These are phyloP conservation scores for Percopsis omiscomaycus DNA, from an alignment of 2,797 vertebrate genomes.

Conservation along the genomic window DNA sequence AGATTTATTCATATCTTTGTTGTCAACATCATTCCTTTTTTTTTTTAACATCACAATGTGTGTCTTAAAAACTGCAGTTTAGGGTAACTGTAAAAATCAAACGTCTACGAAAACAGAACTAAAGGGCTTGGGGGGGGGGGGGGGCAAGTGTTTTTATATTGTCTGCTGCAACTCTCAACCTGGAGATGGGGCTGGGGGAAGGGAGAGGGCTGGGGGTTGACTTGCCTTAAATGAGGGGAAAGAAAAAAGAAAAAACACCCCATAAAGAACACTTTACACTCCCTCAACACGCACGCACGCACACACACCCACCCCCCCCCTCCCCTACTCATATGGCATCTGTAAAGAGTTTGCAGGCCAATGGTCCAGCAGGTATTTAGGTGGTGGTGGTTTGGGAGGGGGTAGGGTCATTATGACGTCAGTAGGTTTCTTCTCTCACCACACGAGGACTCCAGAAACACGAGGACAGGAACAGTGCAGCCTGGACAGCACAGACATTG, in stretches of 20 bases:
- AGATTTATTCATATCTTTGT: constrained; percentile 66
- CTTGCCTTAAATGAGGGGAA: constrained; percentile 23
- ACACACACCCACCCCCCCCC: constrained; percentile 14
- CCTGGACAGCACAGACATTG: constrained; percentile 39
- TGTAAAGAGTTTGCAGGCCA: constrained; percentile 51
- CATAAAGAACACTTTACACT: constrained; percentile 53
- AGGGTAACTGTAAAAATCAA: constrained; percentile 58
- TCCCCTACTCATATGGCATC: constrained; percentile 41
- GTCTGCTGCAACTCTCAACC: constrained; percentile 45
- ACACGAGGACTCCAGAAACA: constrained; percentile 54
- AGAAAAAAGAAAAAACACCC: constrained; percentile 44
- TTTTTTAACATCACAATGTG: constrained; percentile 70
- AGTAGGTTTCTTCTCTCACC: constrained; percentile 58
- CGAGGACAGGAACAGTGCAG: constrained; percentile 50
- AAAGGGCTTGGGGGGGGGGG: constrained; percentile 31
- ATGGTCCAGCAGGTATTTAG: constrained; percentile 48
- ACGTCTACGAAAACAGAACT: constrained; percentile 9
- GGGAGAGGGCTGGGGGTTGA: constrained; percentile 25
- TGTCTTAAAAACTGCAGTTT: constrained; percentile 72
- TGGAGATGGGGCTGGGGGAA: constrained; percentile 20
- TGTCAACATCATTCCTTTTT: constrained; percentile 17
- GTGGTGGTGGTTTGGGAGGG: neutral
- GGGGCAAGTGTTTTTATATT: constrained; percentile 12
- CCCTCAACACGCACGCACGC: neutral
- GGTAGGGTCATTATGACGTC: constrained; percentile 41